Base-by-base conservation (phyloP, 2,113 vertebrate genomes). In the Emydura subglobosa region DNA sequence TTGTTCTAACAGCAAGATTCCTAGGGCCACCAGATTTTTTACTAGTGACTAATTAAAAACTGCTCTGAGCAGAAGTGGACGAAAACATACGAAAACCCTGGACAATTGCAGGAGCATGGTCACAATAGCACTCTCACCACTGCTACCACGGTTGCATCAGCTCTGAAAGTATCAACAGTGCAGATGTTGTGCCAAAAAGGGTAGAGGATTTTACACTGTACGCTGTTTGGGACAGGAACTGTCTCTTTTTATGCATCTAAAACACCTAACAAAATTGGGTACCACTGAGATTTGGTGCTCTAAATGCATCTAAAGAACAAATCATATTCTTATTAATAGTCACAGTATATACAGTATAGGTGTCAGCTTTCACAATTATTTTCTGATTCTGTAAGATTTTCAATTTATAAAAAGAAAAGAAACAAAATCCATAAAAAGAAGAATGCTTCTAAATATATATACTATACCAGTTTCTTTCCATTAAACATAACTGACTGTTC, bases 401-500 rank as follows among this genome's bases (percentile, higher is more conserved):
- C 31, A 65, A 34, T 34, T 65, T 16, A 34, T 65, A 34, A 50
- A 51, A 3, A 89, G 19, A 57, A 42, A 19, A 93, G 95, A 94
- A 88, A 54, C 25, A 83, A 80, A 92, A 85, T 49, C 49, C 17
- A 81, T 57, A 85, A 83, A 10, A 89, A 50, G 84, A 12, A 59
- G 47, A 93, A 92, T 94, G 9, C 61, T 57, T 83, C 79, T 86
- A 95, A 88, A 86, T 68, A 3, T 74, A 80, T 10, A 76, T 85
- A 31, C 12, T 83, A 39, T 88, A 85, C 25, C 80, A 87, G 82
- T 90, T 24, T 4, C 29, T 85, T 86, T 74, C 61, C 57, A 82
- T 79, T 82, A 86, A 94, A 83, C 44, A 10, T 44, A 96, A 87
- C 87, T 89, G 74, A 88, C 53, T 82, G 6, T 54, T 92, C 93